A percentile compares a stretch with the other conserved stretches of the same genome.
These are phyloP conservation scores for Clarias macrocephalus DNA, from an alignment of 2,113 vertebrate genomes.

Conservation along the genomic window DNA sequence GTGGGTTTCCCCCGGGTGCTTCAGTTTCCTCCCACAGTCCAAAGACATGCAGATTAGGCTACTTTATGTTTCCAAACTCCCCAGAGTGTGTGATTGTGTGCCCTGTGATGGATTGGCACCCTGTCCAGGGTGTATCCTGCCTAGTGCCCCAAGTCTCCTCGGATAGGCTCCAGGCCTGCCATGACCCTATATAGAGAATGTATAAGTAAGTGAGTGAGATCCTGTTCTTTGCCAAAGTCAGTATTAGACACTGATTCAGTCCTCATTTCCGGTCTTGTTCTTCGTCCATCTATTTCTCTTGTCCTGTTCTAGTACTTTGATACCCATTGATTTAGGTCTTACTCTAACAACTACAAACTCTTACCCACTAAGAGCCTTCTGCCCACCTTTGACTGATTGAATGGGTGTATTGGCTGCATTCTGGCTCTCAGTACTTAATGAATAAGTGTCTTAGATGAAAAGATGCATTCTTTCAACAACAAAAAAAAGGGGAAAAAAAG, in stretches of 20 bases:
- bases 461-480: constrained; percentile 31
- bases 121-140: no score
- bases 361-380: background rate
- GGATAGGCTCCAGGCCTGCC: no score
- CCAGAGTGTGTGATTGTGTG: no score
- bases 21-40: no score
- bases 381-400: constrained; percentile 19
- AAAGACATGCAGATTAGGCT: no score
- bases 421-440: constrained; percentile 34
- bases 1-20: no score
- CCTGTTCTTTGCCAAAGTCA: background rate
- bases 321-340: background rate
- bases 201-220: no score
- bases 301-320: no score
- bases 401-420: constrained; percentile 21
- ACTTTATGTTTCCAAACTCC: no score
- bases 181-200: no score
- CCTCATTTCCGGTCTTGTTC: background rate
- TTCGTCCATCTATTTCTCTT: background rate
- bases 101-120: no score
- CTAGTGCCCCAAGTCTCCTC: no score
- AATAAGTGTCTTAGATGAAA: constrained; percentile 29
- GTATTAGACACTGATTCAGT: background rate
- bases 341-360: background rate
- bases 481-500: background rate